phyloP scores from a whole-genome alignment of 2,113 vertebrate species.

The Gyps fulvus region DNA sequence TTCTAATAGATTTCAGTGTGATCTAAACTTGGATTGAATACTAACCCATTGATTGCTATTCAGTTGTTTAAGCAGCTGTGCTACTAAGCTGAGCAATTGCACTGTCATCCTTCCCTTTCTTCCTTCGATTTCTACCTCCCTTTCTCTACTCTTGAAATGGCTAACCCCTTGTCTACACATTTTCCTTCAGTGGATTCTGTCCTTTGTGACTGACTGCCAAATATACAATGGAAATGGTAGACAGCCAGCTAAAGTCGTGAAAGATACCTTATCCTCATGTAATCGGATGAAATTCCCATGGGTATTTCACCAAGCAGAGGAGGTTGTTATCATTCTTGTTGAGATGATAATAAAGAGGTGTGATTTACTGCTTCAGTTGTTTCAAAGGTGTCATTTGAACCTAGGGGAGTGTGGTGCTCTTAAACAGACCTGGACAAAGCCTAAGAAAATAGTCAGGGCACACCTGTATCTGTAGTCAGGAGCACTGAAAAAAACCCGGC shows the following conservation, averaged over 20 bases:
- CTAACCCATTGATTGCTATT: conserved; percentile 57
- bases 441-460: background rate
- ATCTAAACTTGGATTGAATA: conserved; percentile 67
- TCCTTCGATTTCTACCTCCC: conserved; percentile 20
- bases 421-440: conserved; percentile 9
- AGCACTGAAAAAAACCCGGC: background rate
- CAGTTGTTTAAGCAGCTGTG: conserved; percentile 58
- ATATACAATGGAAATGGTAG: conserved; percentile 32
- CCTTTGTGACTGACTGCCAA: conserved; percentile 30
- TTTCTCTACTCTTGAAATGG: conserved; percentile 35
- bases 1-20: conserved; percentile 65
- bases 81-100: conserved; percentile 54
- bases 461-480: background rate
- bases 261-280: conserved; percentile 1
- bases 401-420: background rate
- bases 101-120: conserved; percentile 38
- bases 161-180: conserved; percentile 21
- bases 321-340: conserved; percentile 48
- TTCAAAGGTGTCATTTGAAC: conserved; percentile 41
- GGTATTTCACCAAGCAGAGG: conserved; percentile 11
- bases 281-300: conserved; percentile 40
- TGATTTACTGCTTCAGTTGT: conserved; percentile 44
- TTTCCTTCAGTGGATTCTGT: conserved; percentile 30
- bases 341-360: conserved; percentile 48
- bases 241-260: conserved; percentile 45